phyloP scores from a whole-genome alignment of 2,797 vertebrate species.

The Iguana delicatissima region DNA sequence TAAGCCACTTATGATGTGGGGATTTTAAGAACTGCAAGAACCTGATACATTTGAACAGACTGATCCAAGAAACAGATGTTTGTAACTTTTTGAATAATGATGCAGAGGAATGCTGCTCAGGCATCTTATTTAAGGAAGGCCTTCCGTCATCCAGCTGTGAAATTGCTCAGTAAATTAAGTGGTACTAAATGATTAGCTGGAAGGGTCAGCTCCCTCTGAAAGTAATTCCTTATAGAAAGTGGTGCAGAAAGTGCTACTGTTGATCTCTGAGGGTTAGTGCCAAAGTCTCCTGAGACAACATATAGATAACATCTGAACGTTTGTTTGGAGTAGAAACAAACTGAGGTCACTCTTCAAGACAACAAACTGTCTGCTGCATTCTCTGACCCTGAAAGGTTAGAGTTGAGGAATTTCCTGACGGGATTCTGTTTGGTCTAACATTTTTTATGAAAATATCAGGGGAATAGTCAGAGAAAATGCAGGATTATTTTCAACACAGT shows the following conservation, averaged over 20 bases:
- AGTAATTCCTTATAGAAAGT: constrained; percentile 64
- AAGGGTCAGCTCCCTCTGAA: constrained; percentile 52
- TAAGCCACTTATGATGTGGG: background rate
- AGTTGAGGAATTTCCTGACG: constrained; percentile 83
- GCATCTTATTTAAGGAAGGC: background rate
- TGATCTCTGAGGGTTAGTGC: constrained; percentile 64
- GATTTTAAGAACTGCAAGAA: background rate
- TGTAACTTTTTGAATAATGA: constrained; percentile 33
- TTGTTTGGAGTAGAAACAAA: constrained; percentile 81
- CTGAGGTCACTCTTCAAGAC: constrained; percentile 79
- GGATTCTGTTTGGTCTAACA: constrained; percentile 80
- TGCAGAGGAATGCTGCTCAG: background rate
- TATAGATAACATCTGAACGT: constrained; percentile 79
- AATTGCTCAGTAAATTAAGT: constrained; percentile 46
- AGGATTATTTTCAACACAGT: constrained; percentile 68
- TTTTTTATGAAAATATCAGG: constrained; percentile 77
- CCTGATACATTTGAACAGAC: constrained; percentile 7
- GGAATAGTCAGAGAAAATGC: constrained; percentile 70
- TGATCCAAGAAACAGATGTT: constrained; percentile 31
- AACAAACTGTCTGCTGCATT: constrained; percentile 78
- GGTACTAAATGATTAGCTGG: constrained; percentile 52
- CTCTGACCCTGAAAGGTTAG: constrained; percentile 81
- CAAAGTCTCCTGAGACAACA: constrained; percentile 71
- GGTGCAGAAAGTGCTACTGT: constrained; percentile 71
- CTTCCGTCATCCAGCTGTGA: background rate